Evolutionary conservation across 2,888 invertebrate species (phyloP).

Genomic region (Pimpla rufipes): DNA sequence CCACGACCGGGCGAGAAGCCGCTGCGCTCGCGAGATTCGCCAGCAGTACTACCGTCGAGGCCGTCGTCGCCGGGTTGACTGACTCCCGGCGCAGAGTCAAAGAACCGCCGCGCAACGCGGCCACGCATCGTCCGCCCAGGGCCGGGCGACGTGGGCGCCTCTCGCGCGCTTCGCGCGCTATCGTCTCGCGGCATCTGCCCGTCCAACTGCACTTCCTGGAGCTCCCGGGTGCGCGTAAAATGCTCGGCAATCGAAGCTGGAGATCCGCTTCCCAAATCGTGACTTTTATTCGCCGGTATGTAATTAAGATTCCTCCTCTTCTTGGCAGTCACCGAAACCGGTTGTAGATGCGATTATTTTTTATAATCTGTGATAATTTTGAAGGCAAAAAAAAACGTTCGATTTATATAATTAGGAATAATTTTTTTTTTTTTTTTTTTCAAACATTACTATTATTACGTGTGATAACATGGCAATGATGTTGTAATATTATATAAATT

Average conservation of each 20-base stretch:
- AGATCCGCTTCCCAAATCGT: too few species aligned
- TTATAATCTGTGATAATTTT: not conserved
- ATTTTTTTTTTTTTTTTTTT: not conserved
- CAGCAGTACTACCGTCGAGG: constrained; percentile 72
- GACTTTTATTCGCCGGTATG: too few species aligned
- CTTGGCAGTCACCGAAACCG: too few species aligned
- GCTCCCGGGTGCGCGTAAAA: too few species aligned
- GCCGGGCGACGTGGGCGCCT: constrained; percentile 63
- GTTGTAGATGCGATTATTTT: not conserved
- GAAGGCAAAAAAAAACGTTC: not conserved
- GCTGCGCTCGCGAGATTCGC: constrained; percentile 46
- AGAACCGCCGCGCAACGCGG: constrained; percentile 81
- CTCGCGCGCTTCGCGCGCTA: not conserved
- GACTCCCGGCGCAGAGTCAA: constrained; percentile 82
- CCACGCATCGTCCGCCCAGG: constrained; percentile 79
- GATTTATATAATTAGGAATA: not conserved
- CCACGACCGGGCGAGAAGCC: too few species aligned
- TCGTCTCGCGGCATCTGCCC: not conserved
- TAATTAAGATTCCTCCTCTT: too few species aligned
- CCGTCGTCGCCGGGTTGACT: constrained; percentile 85
- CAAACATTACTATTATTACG: too few species aligned
- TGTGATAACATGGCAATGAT: too few species aligned
- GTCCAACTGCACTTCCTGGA: constrained; percentile 12
- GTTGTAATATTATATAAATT: too few species aligned
- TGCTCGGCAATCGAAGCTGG: too few species aligned